Conservation (phyloP, 2,113 vertebrate species). For the Neogobius melanostomus region DNA sequence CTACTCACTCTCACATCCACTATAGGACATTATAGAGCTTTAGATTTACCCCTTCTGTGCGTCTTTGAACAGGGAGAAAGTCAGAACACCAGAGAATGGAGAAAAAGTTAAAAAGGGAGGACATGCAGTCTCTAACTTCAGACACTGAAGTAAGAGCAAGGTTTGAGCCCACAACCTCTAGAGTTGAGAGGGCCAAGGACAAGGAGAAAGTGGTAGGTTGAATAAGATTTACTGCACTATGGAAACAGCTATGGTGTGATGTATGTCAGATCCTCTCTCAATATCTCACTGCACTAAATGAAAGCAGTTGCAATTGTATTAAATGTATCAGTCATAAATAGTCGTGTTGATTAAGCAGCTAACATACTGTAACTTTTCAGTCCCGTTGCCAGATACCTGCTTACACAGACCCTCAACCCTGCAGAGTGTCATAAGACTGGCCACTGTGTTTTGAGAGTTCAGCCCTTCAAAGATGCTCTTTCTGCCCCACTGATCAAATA, state of each 20-base stretch:
- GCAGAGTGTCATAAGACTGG: constrained; percentile 77
- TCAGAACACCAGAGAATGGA: not conserved
- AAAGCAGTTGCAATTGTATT: not conserved
- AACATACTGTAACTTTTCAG: constrained; percentile 8
- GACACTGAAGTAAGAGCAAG: not conserved
- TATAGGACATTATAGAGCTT: not conserved
- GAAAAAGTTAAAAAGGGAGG: not conserved
- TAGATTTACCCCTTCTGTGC: not conserved
- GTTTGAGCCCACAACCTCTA: not conserved
- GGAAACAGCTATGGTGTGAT: not conserved
- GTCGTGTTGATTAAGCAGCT: not conserved
- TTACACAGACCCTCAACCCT: constrained; percentile 73
- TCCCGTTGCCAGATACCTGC: constrained; percentile 34
- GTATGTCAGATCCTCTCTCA: not conserved
- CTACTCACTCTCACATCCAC: not conserved
- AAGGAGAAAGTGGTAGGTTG: not conserved
- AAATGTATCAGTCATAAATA: too few species aligned
- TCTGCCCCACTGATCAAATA: constrained; percentile 73
- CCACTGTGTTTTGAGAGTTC: constrained; percentile 73
- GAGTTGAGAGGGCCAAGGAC: not conserved
- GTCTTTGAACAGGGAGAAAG: not conserved
- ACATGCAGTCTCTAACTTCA: not conserved
- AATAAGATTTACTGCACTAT: not conserved
- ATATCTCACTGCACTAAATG: not conserved
- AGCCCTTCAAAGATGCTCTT: constrained; percentile 73